Base-by-base conservation (phyloP, 2,888 invertebrate species). In the Anoplius nigerrimus region DNA sequence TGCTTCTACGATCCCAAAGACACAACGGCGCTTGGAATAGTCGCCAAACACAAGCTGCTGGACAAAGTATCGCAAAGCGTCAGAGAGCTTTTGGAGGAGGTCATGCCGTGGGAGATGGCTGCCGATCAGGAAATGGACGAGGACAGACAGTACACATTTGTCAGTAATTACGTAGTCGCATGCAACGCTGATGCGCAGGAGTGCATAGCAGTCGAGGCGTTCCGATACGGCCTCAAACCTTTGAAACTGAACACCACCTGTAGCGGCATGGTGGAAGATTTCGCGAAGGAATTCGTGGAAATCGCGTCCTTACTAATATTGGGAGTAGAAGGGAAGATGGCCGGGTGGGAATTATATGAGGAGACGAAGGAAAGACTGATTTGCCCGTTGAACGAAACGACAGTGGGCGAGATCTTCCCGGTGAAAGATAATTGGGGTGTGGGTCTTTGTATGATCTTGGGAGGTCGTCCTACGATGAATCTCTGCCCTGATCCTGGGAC, bases 391-490 rank as follows among this genome's bases (percentile, higher is more conserved):
- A 78, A 74, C 48, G 82, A 83, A 46, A 65, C 70, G n/a, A 77
- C 74, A 43, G 66, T 82, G n/a, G 54, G 67, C 11, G 76, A 82
- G 27, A 81, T 85, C 69, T 84, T 85, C 27, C 84, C 83, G 1
- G 71, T 70, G 6, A 81, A 79, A 59, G 81, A 85, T 46, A 83
- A 78, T 55, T 86, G 84, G 84, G 80, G 77, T 15, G 63, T 81
- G n/a, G 83, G 84, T 5, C 55, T 91, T 46, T 92, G 91, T 73
- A 78, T 92, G 2, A 80, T 94, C 18, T 87, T 90, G 66, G 93
- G 93, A 0, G 94, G 94, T 3, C 93, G 93, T 84, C 91, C 93
- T 0, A 91, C 91, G 0, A 93, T 93, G 2, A 85, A 85, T 27
- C 90, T 93, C 18, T 91, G 89, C 2, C 90, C 89, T 0, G 71